Evolutionary conservation across 2,888 invertebrate genomes (phyloP).

Genomic region (Ecliptopera silaceata): DNA sequence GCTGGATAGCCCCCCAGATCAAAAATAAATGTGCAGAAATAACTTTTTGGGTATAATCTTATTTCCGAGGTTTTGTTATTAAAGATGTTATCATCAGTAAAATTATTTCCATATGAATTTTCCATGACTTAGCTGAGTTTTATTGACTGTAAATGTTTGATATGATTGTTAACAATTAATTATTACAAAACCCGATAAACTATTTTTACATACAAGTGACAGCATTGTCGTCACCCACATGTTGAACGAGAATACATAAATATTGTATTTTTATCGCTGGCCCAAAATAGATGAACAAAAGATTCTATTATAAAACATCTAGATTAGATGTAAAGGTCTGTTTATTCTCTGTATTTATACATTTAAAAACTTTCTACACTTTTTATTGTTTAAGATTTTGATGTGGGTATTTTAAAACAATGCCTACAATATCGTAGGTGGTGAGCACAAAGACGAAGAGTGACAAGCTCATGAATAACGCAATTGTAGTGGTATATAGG

Average conservation of each 20-base stretch:
- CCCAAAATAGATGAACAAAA: too few relatives aligned
- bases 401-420: constrained; percentile 1
- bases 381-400: constrained; percentile 1
- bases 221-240: neutral
- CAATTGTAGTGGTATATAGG: constrained; percentile 71
- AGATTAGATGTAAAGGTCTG: too few relatives aligned
- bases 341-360: too few relatives aligned
- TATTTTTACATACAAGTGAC: neutral
- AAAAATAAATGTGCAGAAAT: constrained; percentile 20
- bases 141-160: neutral
- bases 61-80: constrained; percentile 7
- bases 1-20: too few relatives aligned
- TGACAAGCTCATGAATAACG: constrained; percentile 66
- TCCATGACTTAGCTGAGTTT: constrained; percentile 12
- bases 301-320: too few relatives aligned
- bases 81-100: constrained; percentile 5
- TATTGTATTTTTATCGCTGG: too few relatives aligned
- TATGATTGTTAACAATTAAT: neutral
- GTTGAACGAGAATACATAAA: too few relatives aligned
- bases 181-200: neutral
- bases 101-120: constrained; percentile 6
- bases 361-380: neutral
- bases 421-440: constrained; percentile 20
- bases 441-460: constrained; percentile 40
- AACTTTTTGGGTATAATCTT: constrained; percentile 9